Base-by-base conservation (phyloP, 2,113 vertebrate genomes). In the Limnothrissa miodon region DNA sequence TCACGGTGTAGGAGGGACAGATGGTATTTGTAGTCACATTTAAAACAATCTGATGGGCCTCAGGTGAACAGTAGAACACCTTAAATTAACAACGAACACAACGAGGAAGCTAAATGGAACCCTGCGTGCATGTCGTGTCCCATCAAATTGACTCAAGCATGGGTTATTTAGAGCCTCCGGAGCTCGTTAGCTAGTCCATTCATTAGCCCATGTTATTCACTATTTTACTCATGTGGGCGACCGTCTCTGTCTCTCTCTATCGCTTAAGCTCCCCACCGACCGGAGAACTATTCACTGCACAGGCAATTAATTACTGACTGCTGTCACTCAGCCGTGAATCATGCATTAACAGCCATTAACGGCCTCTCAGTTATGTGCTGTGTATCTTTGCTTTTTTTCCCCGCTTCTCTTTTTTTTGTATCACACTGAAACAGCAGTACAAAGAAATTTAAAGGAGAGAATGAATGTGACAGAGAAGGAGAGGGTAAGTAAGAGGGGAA, bases 281-380 rank as follows among this genome's bases (percentile, higher is more conserved):
- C 82, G 62, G 78, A 87, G 85, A 51, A 56, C 39, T 82, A 87
- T 87, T 88, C 85, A 88, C 86, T 78, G 79, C 51, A 15, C 51
- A 25, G 79, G 85, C 85, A 89, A 85, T 89, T 89, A 88, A 89
- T 82, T 87, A 87, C 85, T 56, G 83, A 87, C 82, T 66, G 78
- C 82, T 85, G 84, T 90, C 90, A 91, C 82, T 89, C 89, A 89
- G 80, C 85, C 87, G 89, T 89, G 87, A 90, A 90, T 88, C 88
- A 92, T 91, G 89, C 79, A 91, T 92, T 81, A 89, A 70, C 80
- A 78, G 80, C 80, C 56, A 81, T 80, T 83, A 88, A 90, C 86
- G 84, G 80, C 59, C 36, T 78, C 79, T 89, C 84, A 92, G 91
- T 88, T 92, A 92, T 88, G 87, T 83, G 83, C 56, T 80, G 25